Evolutionary conservation across 2,113 vertebrate genomes (phyloP).

Genomic region (Parus major): DNA sequence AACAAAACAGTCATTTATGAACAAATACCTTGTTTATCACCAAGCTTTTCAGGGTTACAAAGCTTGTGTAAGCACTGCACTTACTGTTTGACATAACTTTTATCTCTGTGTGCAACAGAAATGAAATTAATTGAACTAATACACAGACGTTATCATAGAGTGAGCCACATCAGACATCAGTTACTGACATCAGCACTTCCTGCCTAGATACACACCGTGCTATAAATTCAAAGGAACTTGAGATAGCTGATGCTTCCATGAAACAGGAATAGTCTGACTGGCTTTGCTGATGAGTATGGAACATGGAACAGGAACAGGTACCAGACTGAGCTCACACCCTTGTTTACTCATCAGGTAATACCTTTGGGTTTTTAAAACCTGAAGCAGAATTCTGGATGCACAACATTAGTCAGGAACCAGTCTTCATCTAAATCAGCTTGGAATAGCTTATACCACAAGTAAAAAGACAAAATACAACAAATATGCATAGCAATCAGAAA

Average conservation of each 20-base stretch:
- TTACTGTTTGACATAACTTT: neutral
- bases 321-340: neutral
- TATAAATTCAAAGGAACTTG: neutral
- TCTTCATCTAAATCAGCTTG: neutral
- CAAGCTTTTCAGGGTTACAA: neutral
- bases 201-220: neutral
- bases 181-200: neutral
- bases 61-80: neutral
- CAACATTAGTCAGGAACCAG: neutral
- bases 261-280: neutral
- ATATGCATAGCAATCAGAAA: neutral
- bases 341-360: neutral
- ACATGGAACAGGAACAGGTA: neutral
- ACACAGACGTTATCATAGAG: neutral
- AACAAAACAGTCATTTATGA: neutral
- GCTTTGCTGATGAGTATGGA: neutral
- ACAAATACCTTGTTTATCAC: neutral
- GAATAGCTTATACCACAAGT: neutral
- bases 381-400: neutral
- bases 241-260: neutral
- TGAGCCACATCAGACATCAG: neutral
- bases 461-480: neutral
- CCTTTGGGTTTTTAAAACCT: neutral
- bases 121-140: neutral
- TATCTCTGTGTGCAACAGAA: neutral